These are phyloP conservation scores for Pseudoips prasinana DNA, from an alignment of 2,888 invertebrate species.

Conservation along the genomic window DNA sequence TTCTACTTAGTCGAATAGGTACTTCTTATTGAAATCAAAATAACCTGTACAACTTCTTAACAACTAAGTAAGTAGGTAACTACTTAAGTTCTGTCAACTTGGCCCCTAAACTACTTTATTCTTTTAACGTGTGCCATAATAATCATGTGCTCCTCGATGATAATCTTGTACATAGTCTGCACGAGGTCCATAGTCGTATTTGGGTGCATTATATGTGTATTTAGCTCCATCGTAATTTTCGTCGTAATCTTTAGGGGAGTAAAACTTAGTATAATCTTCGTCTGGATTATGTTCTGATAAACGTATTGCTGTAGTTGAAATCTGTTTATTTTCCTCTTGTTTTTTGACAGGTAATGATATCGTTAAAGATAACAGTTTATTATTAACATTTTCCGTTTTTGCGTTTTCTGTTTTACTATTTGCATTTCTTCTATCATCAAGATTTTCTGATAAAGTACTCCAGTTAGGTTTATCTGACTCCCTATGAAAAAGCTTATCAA, in stretches of 20 bases:
- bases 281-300: slow-evolving; percentile 12
- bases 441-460: not conserved
- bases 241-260: slow-evolving; percentile 6
- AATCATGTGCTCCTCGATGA: not conserved
- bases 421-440: slow-evolving; percentile 1
- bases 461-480: slow-evolving; percentile 1
- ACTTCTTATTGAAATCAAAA: too few species aligned
- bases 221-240: slow-evolving; percentile 1
- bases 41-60: too few species aligned
- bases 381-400: not conserved
- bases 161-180: not conserved
- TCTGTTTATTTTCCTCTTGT: not conserved
- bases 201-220: not conserved
- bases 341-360: too few species aligned
- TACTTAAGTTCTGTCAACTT: too few species aligned
- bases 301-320: too few species aligned
- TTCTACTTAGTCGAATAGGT: too few species aligned
- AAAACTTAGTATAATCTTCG: slow-evolving; percentile 8
- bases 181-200: not conserved
- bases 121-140: too few species aligned
- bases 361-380: too few species aligned
- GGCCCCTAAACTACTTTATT: too few species aligned
- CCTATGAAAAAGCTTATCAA: slow-evolving; percentile 13
- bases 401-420: slow-evolving; percentile 1
- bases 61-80: too few species aligned